phyloP scores from a whole-genome alignment of 2,797 vertebrate genomes.

The Decapterus maruadsi region DNA sequence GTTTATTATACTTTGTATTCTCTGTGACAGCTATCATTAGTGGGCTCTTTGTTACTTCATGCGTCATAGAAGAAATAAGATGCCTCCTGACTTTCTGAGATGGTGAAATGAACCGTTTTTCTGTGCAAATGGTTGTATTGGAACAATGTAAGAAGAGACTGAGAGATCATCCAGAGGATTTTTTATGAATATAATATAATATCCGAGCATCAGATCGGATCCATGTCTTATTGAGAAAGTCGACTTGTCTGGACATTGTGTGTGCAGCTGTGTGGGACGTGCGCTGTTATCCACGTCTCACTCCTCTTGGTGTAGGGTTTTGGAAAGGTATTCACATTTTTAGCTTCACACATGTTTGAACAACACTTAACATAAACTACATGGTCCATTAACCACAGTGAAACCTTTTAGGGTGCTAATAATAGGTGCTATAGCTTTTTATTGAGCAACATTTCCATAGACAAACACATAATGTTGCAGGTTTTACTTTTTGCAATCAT shows the following conservation, averaged over 20 bases:
- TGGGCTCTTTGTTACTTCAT: background rate
- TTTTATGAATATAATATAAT: background rate
- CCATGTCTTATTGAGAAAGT: background rate
- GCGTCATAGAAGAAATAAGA: background rate
- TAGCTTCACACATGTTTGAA: background rate
- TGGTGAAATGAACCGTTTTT: background rate
- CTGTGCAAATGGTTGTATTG: too few relatives aligned
- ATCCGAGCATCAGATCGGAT: background rate
- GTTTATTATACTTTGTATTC: background rate
- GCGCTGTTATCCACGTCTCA: background rate
- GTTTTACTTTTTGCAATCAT: too few relatives aligned
- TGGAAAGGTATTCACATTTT: background rate
- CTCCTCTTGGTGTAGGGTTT: background rate
- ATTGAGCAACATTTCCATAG: too few relatives aligned
- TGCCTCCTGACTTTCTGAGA: background rate
- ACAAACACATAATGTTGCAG: too few relatives aligned
- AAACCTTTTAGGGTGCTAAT: background rate
- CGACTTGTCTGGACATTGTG: background rate
- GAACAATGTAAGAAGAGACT: background rate
- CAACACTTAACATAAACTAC: too few relatives aligned
- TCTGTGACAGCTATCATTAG: constrained; percentile 1
- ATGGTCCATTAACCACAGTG: background rate
- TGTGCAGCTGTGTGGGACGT: background rate
- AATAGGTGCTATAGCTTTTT: too few relatives aligned
- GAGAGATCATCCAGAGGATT: background rate